Base-by-base conservation (phyloP, 30 jellyfish, hydroid and myxozoan genomes). In the Aurelia sp. region DNA sequence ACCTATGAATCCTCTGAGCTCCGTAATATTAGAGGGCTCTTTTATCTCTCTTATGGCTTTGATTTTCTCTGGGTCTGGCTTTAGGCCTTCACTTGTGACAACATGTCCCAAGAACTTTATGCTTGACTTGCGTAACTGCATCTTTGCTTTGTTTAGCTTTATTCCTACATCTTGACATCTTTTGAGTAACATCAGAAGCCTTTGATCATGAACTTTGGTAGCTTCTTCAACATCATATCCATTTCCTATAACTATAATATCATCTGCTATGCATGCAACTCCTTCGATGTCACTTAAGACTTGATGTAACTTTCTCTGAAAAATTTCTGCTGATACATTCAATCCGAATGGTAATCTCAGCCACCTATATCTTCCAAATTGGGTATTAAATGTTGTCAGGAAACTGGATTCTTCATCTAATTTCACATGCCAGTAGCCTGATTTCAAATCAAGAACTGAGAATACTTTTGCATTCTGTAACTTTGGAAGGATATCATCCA, bases 1-100 rank as follows among this genome's bases (percentile, higher is more conserved):
- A 33, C 91, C 96, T 18, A 87, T 27, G 63, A 87, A 77, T 65
- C 87, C 81, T 77, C 88, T 47, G 55, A 87, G 68, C 61, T 60
- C 90, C 50, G 74, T 51, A 15, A 63, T 87, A 66, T 87, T 52
- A 21, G 82, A 41, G 15, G 96, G 96, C 52, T 64, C 81, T 38
- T 47, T 51, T 87, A 87, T 83, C 3, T 70, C 88, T 40, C 48
- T 65, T 21, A 86, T 82, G 67, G 92, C 85, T 70, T 82, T 82
- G 63, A 86, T 59, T 86, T 86, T 65, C 77, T 75, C 88, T 84
- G 81, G 88, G 87, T 72, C 93, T 48, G 90, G 88, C 79, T 72
- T 70, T 82, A 66, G 80, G 59, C 92, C 92, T 58, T 82, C 84
- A 76, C 87, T 76, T 18, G 74, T 76, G 75, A 76, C 87, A 53